Conservation (phyloP, 2,888 invertebrate genomes). For the Tetropium fuscum region DNA sequence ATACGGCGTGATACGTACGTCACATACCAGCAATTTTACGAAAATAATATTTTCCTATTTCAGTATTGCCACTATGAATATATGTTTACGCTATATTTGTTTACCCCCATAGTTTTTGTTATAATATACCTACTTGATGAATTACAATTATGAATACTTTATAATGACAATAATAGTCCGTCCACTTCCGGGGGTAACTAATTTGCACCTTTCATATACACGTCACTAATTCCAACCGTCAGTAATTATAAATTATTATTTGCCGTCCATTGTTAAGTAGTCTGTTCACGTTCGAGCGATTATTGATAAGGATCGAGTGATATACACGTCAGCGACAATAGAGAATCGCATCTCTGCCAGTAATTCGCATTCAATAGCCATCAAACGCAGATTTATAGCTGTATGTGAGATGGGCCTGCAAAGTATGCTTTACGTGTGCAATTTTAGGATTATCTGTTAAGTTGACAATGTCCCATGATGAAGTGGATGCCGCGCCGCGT, state of each 20-base stretch:
- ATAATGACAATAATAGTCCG: too few species aligned
- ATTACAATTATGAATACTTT: too few species aligned
- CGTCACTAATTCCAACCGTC: conserved; percentile 1
- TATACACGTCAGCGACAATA: conserved; percentile 46
- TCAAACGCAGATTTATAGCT: conserved; percentile 34
- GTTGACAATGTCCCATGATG: conserved; percentile 10
- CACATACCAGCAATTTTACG: too few species aligned
- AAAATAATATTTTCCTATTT: too few species aligned
- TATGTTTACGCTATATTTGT: too few species aligned
- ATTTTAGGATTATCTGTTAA: conserved; percentile 4
- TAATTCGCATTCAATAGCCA: conserved; percentile 36
- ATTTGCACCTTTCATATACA: background rate
- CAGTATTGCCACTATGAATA: too few species aligned
- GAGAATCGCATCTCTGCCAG: conserved; percentile 29
- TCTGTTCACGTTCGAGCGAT: conserved; percentile 33
- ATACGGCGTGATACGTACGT: too few species aligned
- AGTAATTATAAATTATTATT: conserved; percentile 36
- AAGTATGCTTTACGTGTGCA: conserved; percentile 8
- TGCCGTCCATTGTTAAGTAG: conserved; percentile 31
- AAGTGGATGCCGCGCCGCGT: background rate
- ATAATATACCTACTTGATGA: too few species aligned
- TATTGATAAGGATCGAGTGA: conserved; percentile 46
- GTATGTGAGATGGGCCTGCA: conserved; percentile 1
- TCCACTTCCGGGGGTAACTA: background rate
- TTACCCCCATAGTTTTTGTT: too few species aligned